Evolutionary conservation across 2,888 invertebrate species (phyloP), one percentile per base, ranked within the genome.

Genomic region (Anoncus sp.): DNA sequence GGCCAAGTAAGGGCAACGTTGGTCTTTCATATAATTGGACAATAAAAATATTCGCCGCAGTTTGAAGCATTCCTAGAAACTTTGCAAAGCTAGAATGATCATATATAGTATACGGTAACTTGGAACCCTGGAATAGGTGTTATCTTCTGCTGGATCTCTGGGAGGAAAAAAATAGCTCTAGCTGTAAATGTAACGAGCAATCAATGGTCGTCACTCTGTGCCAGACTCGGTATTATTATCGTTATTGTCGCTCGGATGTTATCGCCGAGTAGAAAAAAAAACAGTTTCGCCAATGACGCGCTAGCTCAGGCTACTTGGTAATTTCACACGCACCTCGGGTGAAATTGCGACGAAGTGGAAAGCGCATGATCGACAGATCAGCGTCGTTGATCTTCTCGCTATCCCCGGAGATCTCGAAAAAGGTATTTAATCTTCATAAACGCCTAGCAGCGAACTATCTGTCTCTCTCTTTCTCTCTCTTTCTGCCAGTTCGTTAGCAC

Each of bases 401-500:
- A 65, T 78, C 59, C 53, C 14, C 18, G 40, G 20, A 62, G 45
- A 74, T 75, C 74, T 51, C 18, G 57, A 18, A 66, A 55, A 55
- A 40, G 63, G 20, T 65, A 62, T 74, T 78, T 74, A 70, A 78
- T 78, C 70, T 78, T 78, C 74, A 66, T 74, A 31, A 66, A 60
- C 59, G 59, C 49, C 51, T 27, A 53, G 16, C 62, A 6, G 27
- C 51, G 43, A 10, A 5, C 40, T 27, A 18, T 18, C 18, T 51
- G 31, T 51, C n/a, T 47, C n/a, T n/a, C n/a, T n/a, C n/a, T n/a
- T 47, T 55, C 22, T 20, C 12, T 43, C 27, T 27, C 40, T 47
- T 14, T 16, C 31, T 35, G 40, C 18, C 51, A 63, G 59, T 78
- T 80, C 70, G 73, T 80, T 82, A 78, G 72, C 59, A 57, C 62